These are phyloP conservation scores for Anorthoa munda DNA, from an alignment of 2,888 invertebrate genomes.

Conservation along the genomic window DNA sequence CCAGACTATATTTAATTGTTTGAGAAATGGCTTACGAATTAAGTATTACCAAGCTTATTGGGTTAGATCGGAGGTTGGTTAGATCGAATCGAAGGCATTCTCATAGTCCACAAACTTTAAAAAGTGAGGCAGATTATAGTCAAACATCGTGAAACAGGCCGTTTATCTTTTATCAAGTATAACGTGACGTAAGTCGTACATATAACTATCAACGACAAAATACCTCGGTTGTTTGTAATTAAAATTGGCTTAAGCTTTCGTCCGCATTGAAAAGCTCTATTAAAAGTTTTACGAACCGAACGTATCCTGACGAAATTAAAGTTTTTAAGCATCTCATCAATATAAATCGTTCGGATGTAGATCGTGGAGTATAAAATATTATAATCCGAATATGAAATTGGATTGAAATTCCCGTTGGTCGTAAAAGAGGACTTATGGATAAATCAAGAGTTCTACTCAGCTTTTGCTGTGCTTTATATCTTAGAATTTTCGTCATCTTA, in stretches of 20 bases:
- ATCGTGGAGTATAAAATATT: constrained; percentile 35
- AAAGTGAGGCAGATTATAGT: too few relatives aligned
- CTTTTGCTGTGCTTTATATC: neutral
- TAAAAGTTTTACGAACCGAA: constrained; percentile 72
- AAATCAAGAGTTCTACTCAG: neutral
- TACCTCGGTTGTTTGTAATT: constrained; percentile 75
- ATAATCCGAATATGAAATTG: constrained; percentile 38
- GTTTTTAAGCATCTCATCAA: constrained; percentile 66
- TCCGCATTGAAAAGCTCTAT: constrained; percentile 75
- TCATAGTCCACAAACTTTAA: too few relatives aligned
- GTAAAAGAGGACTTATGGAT: constrained; percentile 19
- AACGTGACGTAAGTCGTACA: too few relatives aligned
- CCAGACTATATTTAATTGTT: constrained; percentile 7
- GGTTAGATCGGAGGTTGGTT: too few relatives aligned
- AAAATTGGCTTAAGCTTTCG: constrained; percentile 80
- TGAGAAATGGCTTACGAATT: too few relatives aligned
- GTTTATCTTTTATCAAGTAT: too few relatives aligned
- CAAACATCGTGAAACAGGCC: too few relatives aligned
- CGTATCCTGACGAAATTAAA: constrained; percentile 59
- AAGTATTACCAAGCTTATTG: too few relatives aligned
- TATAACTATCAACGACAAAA: constrained; percentile 44
- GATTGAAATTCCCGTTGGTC: constrained; percentile 7
- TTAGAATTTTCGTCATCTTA: neutral
- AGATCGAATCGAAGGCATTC: too few relatives aligned
- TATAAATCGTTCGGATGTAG: constrained; percentile 54